These are phyloP conservation scores for Scophthalmus maximus DNA, from an alignment of 2,113 vertebrate genomes.

Conservation along the genomic window DNA sequence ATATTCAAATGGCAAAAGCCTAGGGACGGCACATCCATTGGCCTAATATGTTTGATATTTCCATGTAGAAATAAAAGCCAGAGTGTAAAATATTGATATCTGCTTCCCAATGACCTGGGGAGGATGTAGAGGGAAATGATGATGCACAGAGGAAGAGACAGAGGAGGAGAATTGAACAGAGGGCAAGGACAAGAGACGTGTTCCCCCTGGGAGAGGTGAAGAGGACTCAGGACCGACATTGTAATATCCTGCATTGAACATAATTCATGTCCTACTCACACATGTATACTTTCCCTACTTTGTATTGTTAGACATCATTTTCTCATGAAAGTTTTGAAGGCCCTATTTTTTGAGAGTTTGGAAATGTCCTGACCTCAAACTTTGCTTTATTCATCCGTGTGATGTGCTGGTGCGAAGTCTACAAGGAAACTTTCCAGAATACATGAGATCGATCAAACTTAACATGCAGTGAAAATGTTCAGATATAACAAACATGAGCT, in stretches of 20 bases:
- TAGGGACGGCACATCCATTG: slow-evolving; percentile 48
- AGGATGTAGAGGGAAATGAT: slow-evolving; percentile 20
- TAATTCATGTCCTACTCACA: neutral
- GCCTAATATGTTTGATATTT: slow-evolving; percentile 68
- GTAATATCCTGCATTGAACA: neutral
- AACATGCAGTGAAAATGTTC: too few relatives aligned
- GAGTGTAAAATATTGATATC: slow-evolving; percentile 64
- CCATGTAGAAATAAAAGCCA: slow-evolving; percentile 62
- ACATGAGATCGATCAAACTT: too few relatives aligned
- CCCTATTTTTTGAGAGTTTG: neutral
- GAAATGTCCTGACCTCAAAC: too few relatives aligned
- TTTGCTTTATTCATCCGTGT: too few relatives aligned
- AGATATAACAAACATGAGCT: too few relatives aligned
- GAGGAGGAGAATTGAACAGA: neutral
- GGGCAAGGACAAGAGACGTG: neutral
- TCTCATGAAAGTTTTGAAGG: neutral
- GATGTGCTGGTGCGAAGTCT: too few relatives aligned
- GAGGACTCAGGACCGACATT: neutral
- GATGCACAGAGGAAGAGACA: neutral
- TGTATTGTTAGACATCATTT: neutral
- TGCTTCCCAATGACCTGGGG: slow-evolving; percentile 53
- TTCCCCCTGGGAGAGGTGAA: neutral
- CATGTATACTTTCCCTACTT: neutral
- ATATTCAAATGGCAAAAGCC: slow-evolving; percentile 57
- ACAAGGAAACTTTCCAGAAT: too few relatives aligned